Conservation (phyloP, 1,140 invertebrate species). For the Archegozetes longisetosus region DNA sequence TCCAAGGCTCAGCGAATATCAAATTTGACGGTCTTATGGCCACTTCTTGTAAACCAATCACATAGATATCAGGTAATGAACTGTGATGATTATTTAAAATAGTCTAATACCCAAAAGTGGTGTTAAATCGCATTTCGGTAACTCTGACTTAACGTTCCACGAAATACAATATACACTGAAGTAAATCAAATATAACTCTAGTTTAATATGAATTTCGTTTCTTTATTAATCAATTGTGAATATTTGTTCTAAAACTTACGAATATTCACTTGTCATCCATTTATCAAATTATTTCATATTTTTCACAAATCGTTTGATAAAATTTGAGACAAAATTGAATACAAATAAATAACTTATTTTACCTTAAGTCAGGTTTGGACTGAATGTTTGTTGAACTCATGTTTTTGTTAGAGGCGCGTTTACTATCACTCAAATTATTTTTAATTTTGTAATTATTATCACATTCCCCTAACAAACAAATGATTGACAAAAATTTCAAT, state of each 20-base stretch:
- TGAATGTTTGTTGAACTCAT: neutral
- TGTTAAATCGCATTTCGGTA: neutral
- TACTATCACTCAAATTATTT: no score
- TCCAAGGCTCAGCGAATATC: conserved; percentile 4
- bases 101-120: neutral
- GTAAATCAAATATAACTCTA: no score
- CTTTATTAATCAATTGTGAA: no score
- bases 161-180: neutral
- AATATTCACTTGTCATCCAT: no score
- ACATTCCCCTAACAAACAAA: no score
- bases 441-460: no score
- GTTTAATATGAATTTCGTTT: no score
- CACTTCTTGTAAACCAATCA: conserved; percentile 43
- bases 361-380: neutral
- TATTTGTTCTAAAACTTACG: no score
- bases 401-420: no score
- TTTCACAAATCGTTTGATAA: neutral
- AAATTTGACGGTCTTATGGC: neutral
- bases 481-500: no score
- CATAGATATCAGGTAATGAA: conserved; percentile 55
- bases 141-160: neutral
- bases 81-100: neutral
- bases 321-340: neutral
- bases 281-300: neutral
- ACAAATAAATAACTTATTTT: no score